Percentiles rank a stretch among this genome's conserved stretches.
Conservation (phyloP, 1,140 invertebrate species). For the Battus philenor region DNA sequence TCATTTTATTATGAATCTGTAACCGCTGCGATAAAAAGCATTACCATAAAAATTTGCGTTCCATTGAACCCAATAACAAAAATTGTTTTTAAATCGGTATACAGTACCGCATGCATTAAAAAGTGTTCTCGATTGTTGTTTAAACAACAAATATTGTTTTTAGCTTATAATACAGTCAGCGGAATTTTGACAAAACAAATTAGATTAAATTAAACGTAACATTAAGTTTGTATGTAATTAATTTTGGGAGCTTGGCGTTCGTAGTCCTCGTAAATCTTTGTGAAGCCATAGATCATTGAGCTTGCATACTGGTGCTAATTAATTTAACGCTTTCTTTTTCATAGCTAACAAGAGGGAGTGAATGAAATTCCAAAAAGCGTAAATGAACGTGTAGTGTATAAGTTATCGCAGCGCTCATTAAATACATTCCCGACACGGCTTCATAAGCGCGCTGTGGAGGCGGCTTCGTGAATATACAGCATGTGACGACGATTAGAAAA, state of each 20-base stretch:
- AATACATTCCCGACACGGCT: slow-evolving; percentile 43
- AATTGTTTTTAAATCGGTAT: slow-evolving; percentile 25
- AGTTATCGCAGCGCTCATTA: slow-evolving; percentile 57
- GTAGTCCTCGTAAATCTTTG: slow-evolving; percentile 40
- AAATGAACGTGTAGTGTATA: slow-evolving; percentile 60
- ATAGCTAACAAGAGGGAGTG: slow-evolving; percentile 46
- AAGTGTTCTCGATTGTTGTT: slow-evolving; percentile 20
- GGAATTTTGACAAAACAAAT: neutral
- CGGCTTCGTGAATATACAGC: too few species aligned
- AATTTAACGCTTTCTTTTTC: slow-evolving; percentile 60
- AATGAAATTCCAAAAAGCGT: slow-evolving; percentile 65
- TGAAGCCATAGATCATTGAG: slow-evolving; percentile 44
- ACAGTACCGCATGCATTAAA: slow-evolving; percentile 28
- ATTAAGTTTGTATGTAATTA: slow-evolving; percentile 14
- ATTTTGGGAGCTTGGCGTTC: slow-evolving; percentile 9
- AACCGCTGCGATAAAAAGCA: slow-evolving; percentile 38
- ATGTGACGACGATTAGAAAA: too few species aligned
- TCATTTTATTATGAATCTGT: slow-evolving; percentile 69
- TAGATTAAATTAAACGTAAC: slow-evolving; percentile 11
- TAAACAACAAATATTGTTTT: slow-evolving; percentile 8
- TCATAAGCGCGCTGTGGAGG: slow-evolving; percentile 33
- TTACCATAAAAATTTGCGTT: slow-evolving; percentile 54
- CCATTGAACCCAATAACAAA: slow-evolving; percentile 33
- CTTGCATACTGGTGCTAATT: slow-evolving; percentile 56
- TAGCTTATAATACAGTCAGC: too few species aligned